Conservation (phyloP, 2,888 invertebrate genomes). For the Lepeophtheirus nordmannii region DNA sequence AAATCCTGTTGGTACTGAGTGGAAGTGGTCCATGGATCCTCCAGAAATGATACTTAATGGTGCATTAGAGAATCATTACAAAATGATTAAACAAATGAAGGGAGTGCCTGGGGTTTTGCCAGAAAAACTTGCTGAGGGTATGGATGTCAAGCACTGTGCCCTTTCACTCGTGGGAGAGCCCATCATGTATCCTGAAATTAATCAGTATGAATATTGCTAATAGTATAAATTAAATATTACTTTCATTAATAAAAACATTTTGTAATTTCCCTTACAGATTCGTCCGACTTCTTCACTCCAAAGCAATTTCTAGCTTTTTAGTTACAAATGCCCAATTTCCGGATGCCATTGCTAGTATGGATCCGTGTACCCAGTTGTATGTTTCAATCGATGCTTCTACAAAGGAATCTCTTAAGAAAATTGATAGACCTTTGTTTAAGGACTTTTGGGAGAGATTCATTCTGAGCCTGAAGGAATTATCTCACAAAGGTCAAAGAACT, state of each 20-base stretch:
- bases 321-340: slow-evolving; percentile 48
- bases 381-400: slow-evolving; percentile 45
- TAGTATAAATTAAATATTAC: neutral
- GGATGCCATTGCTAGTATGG: slow-evolving; percentile 40
- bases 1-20: slow-evolving; percentile 44
- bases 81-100: slow-evolving; percentile 40
- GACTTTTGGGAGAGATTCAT: slow-evolving; percentile 45
- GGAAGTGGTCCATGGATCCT: slow-evolving; percentile 45
- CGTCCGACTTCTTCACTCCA: slow-evolving; percentile 16
- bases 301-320: slow-evolving; percentile 42
- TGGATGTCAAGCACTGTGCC: slow-evolving; percentile 41
- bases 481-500: slow-evolving; percentile 40
- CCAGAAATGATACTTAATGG: slow-evolving; percentile 40
- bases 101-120: slow-evolving; percentile 43
- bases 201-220: slow-evolving; percentile 34
- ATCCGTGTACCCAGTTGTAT: slow-evolving; percentile 44
- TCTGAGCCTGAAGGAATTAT: slow-evolving; percentile 39
- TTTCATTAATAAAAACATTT: no score
- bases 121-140: slow-evolving; percentile 39
- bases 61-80: slow-evolving; percentile 40
- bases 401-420: slow-evolving; percentile 42
- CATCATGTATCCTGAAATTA: slow-evolving; percentile 47
- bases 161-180: slow-evolving; percentile 45
- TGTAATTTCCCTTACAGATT: neutral
- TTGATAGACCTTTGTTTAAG: slow-evolving; percentile 43